Conservation (phyloP, 2,113 vertebrate species). For the Vimba vimba region DNA sequence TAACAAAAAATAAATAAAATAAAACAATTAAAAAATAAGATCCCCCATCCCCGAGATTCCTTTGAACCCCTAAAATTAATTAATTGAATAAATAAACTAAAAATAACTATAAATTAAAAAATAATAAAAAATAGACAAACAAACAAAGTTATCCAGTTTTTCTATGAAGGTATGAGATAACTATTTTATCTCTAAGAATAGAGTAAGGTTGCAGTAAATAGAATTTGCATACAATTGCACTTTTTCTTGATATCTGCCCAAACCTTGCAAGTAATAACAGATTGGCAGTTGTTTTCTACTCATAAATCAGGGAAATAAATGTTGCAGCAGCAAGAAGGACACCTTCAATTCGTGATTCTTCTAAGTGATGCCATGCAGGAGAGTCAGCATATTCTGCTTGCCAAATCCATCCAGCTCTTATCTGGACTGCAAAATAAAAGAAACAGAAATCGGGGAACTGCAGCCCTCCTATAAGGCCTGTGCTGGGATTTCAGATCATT, state of each 20-base stretch:
- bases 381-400: slow-evolving; percentile 27
- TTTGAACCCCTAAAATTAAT: neutral
- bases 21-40: neutral
- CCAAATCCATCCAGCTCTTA: slow-evolving; percentile 32
- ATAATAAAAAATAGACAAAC: neutral
- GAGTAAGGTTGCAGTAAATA: neutral
- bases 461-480: neutral
- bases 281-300: slow-evolving; percentile 12
- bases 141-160: neutral
- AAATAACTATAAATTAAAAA: neutral
- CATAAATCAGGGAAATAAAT: slow-evolving; percentile 19
- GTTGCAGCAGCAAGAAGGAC: slow-evolving; percentile 13
- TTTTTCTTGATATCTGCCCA: slow-evolving; percentile 5
- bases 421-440: slow-evolving; percentile 23
- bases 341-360: slow-evolving; percentile 10
- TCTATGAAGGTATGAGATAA: neutral
- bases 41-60: neutral
- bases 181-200: slow-evolving; percentile 1
- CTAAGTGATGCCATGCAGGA: neutral
- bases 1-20: neutral
- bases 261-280: neutral
- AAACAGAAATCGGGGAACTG: neutral
- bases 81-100: neutral
- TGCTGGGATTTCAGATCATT: neutral
- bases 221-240: neutral